A percentile compares a stretch with the other conserved stretches of the same genome.
Evolutionary conservation across 2,113 vertebrate genomes (phyloP).

Genomic region (Garra rufa): DNA sequence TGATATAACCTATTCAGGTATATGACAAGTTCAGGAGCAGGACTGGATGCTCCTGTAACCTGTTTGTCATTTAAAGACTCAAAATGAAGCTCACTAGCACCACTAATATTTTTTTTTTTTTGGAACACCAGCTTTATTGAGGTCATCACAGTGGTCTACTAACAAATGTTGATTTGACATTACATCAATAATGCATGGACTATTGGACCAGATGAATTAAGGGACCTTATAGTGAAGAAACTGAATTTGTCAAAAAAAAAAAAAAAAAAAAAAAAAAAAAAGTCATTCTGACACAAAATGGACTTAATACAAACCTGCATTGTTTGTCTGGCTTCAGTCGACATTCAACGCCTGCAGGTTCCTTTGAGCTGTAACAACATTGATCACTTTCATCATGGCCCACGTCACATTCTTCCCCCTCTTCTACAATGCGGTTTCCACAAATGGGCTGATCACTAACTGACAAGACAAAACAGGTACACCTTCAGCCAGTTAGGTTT

Average conservation of each 20-base stretch:
- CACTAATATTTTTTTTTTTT: not conserved
- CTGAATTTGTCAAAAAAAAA: not conserved
- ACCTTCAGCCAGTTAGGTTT: not conserved
- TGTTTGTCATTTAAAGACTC: not conserved
- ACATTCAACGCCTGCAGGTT: constrained; percentile 70
- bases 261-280: no score
- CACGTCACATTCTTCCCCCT: constrained; percentile 81
- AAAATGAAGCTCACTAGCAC: not conserved
- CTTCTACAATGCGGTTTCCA: constrained; percentile 82
- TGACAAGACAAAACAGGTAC: constrained; percentile 57
- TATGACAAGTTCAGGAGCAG: not conserved
- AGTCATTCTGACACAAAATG: not conserved
- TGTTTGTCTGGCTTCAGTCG: constrained; percentile 71
- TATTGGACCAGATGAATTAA: no score
- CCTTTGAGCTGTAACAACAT: constrained; percentile 78
- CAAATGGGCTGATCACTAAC: constrained; percentile 81
- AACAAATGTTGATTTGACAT: not conserved
- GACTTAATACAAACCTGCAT: constrained; percentile 86
- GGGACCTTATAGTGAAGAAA: not conserved
- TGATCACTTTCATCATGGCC: constrained; percentile 71
- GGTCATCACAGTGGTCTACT: not conserved
- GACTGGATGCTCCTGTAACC: not conserved
- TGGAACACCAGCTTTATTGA: not conserved
- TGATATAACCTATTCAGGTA: not conserved
- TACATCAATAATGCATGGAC: not conserved